phyloP scores from a whole-genome alignment of 2,888 invertebrate species.

The Endotricha flammealis region DNA sequence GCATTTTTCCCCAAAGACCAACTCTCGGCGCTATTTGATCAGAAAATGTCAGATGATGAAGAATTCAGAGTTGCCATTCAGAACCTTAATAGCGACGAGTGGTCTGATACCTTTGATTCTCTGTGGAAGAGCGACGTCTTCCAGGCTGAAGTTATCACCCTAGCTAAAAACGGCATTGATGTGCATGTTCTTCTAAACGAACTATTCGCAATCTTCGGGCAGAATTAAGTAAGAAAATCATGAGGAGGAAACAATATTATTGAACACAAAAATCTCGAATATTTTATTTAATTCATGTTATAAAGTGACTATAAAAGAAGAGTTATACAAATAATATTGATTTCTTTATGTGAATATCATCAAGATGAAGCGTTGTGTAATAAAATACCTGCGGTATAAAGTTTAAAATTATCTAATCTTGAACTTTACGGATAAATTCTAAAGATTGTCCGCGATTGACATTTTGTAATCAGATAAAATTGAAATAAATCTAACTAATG shows the following conservation, averaged over 20 bases:
- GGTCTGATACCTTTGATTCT: conserved; percentile 35
- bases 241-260: too few relatives aligned
- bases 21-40: conserved; percentile 45
- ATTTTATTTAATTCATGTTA: too few relatives aligned
- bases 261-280: too few relatives aligned
- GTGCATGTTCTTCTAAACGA: conserved; percentile 32
- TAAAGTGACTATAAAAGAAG: too few relatives aligned
- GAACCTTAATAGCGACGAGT: conserved; percentile 50
- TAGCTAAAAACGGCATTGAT: conserved; percentile 47
- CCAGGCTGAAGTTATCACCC: conserved; percentile 36
- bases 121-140: conserved; percentile 48
- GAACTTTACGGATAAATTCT: too few relatives aligned
- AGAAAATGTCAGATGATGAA: conserved; percentile 50
- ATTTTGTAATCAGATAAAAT: too few relatives aligned
- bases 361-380: not conserved
- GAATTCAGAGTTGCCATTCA: conserved; percentile 48
- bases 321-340: not conserved
- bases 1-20: conserved; percentile 43
- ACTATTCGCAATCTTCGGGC: conserved; percentile 49
- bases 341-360: not conserved
- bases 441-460: too few relatives aligned
- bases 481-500: too few relatives aligned
- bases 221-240: too few relatives aligned
- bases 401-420: conserved; percentile 5
- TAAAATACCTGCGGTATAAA: not conserved